phyloP scores from a whole-genome alignment of 53 echinoderm and acorn worm genomes.

The Patiria pectinifera region DNA sequence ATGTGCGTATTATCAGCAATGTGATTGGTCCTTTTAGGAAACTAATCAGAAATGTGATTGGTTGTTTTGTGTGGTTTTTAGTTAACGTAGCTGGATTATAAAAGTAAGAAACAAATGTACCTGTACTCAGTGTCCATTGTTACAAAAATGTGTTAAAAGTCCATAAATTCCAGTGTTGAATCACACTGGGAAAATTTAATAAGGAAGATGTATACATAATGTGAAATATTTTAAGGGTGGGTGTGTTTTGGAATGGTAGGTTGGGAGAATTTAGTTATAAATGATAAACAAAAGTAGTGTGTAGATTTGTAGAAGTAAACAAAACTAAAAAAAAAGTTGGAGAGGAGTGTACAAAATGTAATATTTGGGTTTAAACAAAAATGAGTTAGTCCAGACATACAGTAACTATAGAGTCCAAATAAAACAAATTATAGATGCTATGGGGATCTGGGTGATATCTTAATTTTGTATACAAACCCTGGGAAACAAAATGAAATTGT shows the following conservation, averaged over 20 bases:
- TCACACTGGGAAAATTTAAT: background rate
- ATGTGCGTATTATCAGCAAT: background rate
- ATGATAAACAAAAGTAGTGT: conserved; percentile 40
- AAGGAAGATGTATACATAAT: conserved; percentile 60
- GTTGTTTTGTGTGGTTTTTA: conserved; percentile 14
- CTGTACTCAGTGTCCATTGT: conserved; percentile 44
- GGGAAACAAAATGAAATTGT: background rate
- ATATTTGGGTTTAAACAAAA: conserved; percentile 41
- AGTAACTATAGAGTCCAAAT: conserved; percentile 11
- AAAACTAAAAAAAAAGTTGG: conserved; percentile 10
- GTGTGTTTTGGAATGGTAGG: conserved; percentile 48
- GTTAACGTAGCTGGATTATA: conserved; percentile 25
- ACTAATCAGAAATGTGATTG: conserved; percentile 6
- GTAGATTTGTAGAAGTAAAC: conserved; percentile 42
- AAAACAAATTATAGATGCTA: background rate
- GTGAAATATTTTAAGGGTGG: conserved; percentile 63
- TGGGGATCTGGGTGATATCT: background rate
- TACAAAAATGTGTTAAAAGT: conserved; percentile 21
- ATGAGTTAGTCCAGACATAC: background rate
- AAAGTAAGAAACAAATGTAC: conserved; percentile 19
- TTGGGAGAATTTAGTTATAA: conserved; percentile 50
- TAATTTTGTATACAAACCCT: background rate
- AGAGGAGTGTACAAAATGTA: conserved; percentile 47
- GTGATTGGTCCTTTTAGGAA: background rate
- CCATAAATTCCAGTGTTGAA: conserved; percentile 12